phyloP scores from a whole-genome alignment of 2,797 vertebrate genomes.

The Phataginus tetradactyla region DNA sequence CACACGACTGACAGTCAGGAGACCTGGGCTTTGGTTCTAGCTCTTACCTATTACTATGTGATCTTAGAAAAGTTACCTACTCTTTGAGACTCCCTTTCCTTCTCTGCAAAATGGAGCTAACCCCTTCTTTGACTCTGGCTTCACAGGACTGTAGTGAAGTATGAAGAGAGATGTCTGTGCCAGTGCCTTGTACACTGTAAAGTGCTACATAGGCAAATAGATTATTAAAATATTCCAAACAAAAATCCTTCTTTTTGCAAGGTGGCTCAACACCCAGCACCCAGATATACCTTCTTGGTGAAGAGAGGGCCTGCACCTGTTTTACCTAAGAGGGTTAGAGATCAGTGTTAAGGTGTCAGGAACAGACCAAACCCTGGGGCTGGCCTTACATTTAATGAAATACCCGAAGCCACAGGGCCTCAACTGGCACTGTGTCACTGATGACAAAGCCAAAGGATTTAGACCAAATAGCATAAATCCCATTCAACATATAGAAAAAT shows the following conservation, averaged over 20 bases:
- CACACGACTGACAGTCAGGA: neutral
- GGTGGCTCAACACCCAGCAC: neutral
- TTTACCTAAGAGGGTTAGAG: neutral
- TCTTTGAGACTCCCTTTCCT: neutral
- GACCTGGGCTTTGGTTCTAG: neutral
- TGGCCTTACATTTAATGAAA: neutral
- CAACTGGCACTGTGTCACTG: neutral
- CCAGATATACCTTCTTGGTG: neutral
- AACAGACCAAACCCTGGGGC: neutral
- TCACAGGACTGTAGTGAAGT: neutral
- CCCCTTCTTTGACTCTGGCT: neutral
- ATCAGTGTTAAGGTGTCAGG: neutral
- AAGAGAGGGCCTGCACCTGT: neutral
- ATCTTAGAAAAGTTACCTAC: neutral
- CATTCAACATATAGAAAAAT: neutral
- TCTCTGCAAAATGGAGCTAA: neutral
- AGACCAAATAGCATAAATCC: neutral
- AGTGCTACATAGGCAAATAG: neutral
- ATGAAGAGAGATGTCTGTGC: neutral
- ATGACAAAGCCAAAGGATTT: constrained; percentile 46
- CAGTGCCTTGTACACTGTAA: neutral
- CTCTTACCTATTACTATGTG: neutral
- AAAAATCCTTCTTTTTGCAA: neutral
- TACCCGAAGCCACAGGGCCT: neutral
- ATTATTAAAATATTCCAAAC: constrained; percentile 10